Percentiles rank a stretch among this genome's conserved stretches.
Evolutionary conservation across 1,140 invertebrate genomes (phyloP).

Genomic region (Zaprionus taronus): DNA sequence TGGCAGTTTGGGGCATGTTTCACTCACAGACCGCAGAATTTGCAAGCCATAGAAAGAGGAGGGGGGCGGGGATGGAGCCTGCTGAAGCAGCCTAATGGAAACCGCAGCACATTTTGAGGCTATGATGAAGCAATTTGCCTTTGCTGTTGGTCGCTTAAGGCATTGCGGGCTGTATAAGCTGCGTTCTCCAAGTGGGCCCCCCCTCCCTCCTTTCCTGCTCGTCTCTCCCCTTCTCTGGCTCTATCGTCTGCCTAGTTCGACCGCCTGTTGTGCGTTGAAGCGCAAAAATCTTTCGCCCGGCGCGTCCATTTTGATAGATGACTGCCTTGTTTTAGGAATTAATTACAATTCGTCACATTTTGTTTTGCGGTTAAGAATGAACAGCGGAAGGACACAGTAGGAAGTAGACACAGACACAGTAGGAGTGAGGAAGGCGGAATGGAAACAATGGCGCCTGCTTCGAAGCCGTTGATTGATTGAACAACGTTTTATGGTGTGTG

Average conservation of each 20-base stretch:
- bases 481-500: slow-evolving; percentile 78
- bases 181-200: not conserved
- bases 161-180: slow-evolving; percentile 53
- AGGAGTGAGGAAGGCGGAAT: not conserved
- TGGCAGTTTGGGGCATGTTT: slow-evolving; percentile 37
- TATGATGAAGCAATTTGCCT: slow-evolving; percentile 81
- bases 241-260: not conserved
- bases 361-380: slow-evolving; percentile 70
- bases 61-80: not conserved
- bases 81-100: slow-evolving; percentile 71
- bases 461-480: slow-evolving; percentile 77
- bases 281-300: slow-evolving; percentile 74
- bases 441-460: slow-evolving; percentile 62
- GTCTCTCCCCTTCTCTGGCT: not conserved
- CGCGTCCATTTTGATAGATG: slow-evolving; percentile 80
- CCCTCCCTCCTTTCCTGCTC: not conserved
- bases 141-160: slow-evolving; percentile 60
- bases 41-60: slow-evolving; percentile 45
- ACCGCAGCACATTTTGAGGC: slow-evolving; percentile 73
- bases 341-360: slow-evolving; percentile 84
- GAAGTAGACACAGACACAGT: slow-evolving; percentile 13
- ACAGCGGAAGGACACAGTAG: slow-evolving; percentile 21
- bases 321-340: slow-evolving; percentile 83
- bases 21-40: slow-evolving; percentile 63
- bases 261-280: slow-evolving; percentile 64